phyloP scores from a whole-genome alignment of 2,113 vertebrate species.

The Aythya baeri region DNA sequence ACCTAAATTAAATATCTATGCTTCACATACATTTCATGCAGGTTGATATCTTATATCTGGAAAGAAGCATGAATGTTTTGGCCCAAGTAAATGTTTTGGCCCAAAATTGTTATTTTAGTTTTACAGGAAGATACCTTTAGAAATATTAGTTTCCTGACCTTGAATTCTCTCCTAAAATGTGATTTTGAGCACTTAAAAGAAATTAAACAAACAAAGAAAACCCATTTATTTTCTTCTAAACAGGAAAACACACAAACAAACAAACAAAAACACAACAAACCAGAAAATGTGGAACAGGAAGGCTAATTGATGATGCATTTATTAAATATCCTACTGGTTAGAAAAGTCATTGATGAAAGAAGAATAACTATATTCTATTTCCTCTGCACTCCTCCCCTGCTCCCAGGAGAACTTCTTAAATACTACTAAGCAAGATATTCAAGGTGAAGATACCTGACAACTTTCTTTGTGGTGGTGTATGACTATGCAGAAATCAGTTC shows the following conservation, averaged over 20 bases:
- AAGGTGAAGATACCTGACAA: background rate
- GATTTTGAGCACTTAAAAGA: background rate
- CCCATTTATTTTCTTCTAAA: rapidly evolving
- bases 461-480: background rate
- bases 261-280: background rate
- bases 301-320: background rate
- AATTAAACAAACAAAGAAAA: background rate
- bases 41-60: background rate
- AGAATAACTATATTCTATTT: background rate
- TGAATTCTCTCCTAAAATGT: background rate
- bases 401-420: background rate
- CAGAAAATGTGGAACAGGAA: background rate
- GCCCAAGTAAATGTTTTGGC: background rate
- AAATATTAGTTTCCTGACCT: background rate
- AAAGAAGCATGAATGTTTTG: background rate
- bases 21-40: background rate
- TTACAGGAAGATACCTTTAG: background rate
- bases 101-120: background rate
- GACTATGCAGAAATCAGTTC: background rate
- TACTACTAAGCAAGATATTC: background rate
- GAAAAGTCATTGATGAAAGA: background rate
- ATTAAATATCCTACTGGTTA: background rate
- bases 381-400: background rate
- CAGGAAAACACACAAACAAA: rapidly evolving
- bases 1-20: background rate